Percentiles rank a stretch among this genome's conserved stretches.
Conservation (phyloP, 1,140 invertebrate genomes). For the Heliconius melpomene region DNA sequence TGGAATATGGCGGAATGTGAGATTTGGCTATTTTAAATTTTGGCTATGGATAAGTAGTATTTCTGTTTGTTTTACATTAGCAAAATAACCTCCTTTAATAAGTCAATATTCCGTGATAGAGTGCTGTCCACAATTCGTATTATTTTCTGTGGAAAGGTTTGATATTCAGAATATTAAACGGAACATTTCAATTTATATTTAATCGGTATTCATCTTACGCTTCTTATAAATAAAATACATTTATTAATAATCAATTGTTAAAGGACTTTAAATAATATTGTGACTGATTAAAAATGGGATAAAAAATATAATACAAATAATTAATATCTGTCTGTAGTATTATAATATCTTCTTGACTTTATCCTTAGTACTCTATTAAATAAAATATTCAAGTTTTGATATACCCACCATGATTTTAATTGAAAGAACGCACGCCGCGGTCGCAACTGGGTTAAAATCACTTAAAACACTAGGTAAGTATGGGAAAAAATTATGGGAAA, state of each 20-base stretch:
- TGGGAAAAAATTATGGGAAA: slow-evolving; percentile 21
- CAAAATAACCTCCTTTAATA: too few species aligned
- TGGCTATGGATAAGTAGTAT: not conserved
- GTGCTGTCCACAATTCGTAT: too few species aligned
- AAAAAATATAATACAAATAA: not conserved
- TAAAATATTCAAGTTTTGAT: not conserved
- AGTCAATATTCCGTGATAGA: too few species aligned
- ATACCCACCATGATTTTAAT: slow-evolving; percentile 24
- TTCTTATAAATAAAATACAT: not conserved
- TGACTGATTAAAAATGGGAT: not conserved
- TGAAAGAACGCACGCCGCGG: slow-evolving; percentile 8
- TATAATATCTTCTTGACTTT: not conserved
- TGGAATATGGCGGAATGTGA: not conserved
- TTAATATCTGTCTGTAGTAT: not conserved
- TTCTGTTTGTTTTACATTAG: not conserved
- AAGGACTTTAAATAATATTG: not conserved
- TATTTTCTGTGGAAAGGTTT: not conserved
- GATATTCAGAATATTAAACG: too few species aligned
- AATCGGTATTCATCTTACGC: too few species aligned
- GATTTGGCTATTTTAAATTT: not conserved
- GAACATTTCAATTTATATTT: too few species aligned
- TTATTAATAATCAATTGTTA: not conserved
- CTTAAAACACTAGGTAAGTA: slow-evolving; percentile 21
- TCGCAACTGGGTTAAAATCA: slow-evolving; percentile 30
- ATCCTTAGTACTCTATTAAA: not conserved